phyloP scores from a whole-genome alignment of 1,140 invertebrate genomes.

The Zaprionus davidi region DNA sequence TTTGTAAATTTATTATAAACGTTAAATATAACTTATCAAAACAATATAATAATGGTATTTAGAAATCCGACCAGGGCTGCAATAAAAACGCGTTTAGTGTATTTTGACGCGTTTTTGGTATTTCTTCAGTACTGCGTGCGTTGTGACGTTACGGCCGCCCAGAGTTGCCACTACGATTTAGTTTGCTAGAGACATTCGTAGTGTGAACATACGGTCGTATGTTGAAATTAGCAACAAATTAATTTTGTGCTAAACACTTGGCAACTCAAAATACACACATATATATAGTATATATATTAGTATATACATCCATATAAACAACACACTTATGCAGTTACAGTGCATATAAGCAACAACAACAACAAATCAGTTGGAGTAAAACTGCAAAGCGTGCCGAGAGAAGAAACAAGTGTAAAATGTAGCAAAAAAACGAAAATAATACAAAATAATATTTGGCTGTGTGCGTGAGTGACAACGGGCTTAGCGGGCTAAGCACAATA shows the following conservation, averaged over 20 bases:
- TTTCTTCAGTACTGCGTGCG: neutral
- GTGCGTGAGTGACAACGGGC: slow-evolving; percentile 38
- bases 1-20: no score
- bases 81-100: neutral
- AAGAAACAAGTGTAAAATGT: slow-evolving; percentile 45
- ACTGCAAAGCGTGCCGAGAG: slow-evolving; percentile 10
- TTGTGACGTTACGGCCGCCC: neutral
- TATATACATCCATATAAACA: slow-evolving; percentile 30
- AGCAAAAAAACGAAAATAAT: slow-evolving; percentile 12
- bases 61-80: slow-evolving; percentile 3
- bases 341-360: slow-evolving; percentile 33
- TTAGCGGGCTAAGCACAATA: slow-evolving; percentile 14
- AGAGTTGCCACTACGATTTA: slow-evolving; percentile 42
- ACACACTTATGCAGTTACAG: slow-evolving; percentile 32
- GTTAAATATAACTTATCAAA: neutral
- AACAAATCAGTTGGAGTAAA: slow-evolving; percentile 9
- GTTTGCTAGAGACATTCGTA: slow-evolving; percentile 53
- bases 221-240: slow-evolving; percentile 46
- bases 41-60: neutral
- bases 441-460: slow-evolving; percentile 36
- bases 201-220: slow-evolving; percentile 43
- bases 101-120: slow-evolving; percentile 39
- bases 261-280: slow-evolving; percentile 48
- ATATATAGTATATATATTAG: slow-evolving; percentile 19
- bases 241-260: slow-evolving; percentile 47